Conservation (phyloP, 2,797 vertebrate genomes). For the Helicolenus hilgendorfi region DNA sequence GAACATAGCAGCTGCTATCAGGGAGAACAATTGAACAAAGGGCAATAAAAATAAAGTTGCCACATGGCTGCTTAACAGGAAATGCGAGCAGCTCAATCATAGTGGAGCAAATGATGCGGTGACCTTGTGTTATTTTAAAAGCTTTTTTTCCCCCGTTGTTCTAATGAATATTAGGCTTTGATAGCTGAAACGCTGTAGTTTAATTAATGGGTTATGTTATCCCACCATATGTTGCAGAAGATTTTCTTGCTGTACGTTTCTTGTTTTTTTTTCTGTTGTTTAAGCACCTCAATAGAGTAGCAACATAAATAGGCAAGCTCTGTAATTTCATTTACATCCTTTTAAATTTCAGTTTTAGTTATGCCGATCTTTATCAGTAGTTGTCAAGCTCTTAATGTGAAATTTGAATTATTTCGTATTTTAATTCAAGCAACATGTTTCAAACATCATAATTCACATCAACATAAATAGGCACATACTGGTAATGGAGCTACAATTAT, state of each 20-base stretch:
- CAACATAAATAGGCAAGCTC: neutral
- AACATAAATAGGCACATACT: constrained; percentile 1
- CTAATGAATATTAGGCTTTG: neutral
- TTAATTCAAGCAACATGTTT: neutral
- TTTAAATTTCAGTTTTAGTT: neutral
- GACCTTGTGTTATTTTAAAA: neutral
- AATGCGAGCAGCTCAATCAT: neutral
- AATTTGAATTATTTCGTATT: neutral
- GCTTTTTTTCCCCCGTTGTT: neutral
- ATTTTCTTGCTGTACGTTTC: neutral
- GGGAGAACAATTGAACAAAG: constrained; percentile 26
- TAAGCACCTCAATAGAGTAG: too few species aligned
- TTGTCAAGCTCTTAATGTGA: neutral
- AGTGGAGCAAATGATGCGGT: neutral
- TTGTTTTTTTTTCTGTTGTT: neutral
- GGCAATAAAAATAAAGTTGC: neutral
- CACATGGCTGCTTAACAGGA: constrained; percentile 4
- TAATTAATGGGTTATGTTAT: neutral
- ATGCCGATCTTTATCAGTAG: neutral
- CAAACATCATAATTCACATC: neutral
- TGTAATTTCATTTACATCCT: neutral
- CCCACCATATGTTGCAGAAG: neutral
- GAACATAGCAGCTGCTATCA: neutral
- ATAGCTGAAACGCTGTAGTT: neutral
- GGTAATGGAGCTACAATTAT: neutral